These are phyloP conservation scores for Lochmaea capreae DNA, from an alignment of 2,888 invertebrate species.

Conservation along the genomic window DNA sequence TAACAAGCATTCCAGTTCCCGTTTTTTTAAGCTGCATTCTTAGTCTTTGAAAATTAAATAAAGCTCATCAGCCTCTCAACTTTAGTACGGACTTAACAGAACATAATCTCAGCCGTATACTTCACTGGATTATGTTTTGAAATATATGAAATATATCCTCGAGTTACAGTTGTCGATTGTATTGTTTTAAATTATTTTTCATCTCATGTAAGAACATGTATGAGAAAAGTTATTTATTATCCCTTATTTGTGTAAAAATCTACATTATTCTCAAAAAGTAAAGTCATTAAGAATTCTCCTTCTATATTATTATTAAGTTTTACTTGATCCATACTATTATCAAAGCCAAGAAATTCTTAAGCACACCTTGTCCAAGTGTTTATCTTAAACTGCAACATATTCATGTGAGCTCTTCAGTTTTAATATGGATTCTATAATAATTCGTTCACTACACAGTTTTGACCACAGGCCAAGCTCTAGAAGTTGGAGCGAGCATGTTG, in stretches of 20 bases:
- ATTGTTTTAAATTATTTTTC: background rate
- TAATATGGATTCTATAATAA: too few species aligned
- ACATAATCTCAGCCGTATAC: constrained; percentile 54
- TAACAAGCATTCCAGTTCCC: constrained; percentile 64
- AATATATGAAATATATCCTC: constrained; percentile 39
- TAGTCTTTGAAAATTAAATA: constrained; percentile 60
- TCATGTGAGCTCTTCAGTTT: too few species aligned
- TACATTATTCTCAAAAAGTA: background rate
- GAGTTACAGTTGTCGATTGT: constrained; percentile 13
- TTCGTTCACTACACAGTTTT: too few species aligned
- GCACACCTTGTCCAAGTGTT: too few species aligned
- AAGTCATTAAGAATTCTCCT: too few species aligned
- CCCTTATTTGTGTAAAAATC: background rate
- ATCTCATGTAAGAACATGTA: background rate
- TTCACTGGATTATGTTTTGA: constrained; percentile 50
- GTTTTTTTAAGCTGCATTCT: constrained; percentile 58
- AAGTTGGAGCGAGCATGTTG: too few species aligned
- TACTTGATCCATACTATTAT: too few species aligned
- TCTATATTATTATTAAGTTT: too few species aligned
- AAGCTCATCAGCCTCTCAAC: constrained; percentile 57
- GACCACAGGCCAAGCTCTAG: too few species aligned
- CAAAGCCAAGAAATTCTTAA: too few species aligned
- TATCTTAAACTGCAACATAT: too few species aligned
- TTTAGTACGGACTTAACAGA: constrained; percentile 55
- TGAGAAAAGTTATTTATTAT: too few species aligned